Evolutionary conservation across 92 coral and sea anemone genomes (phyloP).

Genomic region (Anthopleura xanthogrammica): DNA sequence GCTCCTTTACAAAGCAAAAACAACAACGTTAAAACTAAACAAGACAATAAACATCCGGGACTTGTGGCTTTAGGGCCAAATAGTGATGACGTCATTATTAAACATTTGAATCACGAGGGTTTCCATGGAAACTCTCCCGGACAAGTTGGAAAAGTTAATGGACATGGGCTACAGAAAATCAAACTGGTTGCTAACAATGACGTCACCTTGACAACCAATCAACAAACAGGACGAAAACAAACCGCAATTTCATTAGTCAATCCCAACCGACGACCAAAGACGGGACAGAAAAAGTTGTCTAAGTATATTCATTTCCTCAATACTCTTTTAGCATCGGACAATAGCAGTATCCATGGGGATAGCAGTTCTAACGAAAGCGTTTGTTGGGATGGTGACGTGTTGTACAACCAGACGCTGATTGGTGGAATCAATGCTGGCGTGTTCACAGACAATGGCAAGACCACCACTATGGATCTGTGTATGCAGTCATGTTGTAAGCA

Average conservation of each 20-base stretch:
- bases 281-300: not conserved
- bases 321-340: not conserved
- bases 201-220: not conserved
- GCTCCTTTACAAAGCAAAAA: not conserved
- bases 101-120: not conserved
- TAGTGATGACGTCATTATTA: conserved; percentile 1
- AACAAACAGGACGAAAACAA: conserved; percentile 3
- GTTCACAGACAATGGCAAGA: conserved; percentile 90
- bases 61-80: conserved; percentile 15
- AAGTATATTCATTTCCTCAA: conserved; percentile 11
- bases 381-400: conserved; percentile 87
- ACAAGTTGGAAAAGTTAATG: not conserved
- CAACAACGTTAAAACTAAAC: not conserved
- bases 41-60: not conserved
- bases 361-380: conserved; percentile 37
- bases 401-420: conserved; percentile 77
- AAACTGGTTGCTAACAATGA: not conserved
- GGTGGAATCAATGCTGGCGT: conserved; percentile 95
- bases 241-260: not conserved
- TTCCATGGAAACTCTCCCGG: not conserved
- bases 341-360: conserved; percentile 16
- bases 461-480: conserved; percentile 82
- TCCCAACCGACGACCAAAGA: not conserved
- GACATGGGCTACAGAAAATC: conserved; percentile 26
- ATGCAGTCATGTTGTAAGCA: conserved; percentile 97